Evolutionary conservation across 1,140 invertebrate species (phyloP).

Genomic region (Listronotus oregonensis): DNA sequence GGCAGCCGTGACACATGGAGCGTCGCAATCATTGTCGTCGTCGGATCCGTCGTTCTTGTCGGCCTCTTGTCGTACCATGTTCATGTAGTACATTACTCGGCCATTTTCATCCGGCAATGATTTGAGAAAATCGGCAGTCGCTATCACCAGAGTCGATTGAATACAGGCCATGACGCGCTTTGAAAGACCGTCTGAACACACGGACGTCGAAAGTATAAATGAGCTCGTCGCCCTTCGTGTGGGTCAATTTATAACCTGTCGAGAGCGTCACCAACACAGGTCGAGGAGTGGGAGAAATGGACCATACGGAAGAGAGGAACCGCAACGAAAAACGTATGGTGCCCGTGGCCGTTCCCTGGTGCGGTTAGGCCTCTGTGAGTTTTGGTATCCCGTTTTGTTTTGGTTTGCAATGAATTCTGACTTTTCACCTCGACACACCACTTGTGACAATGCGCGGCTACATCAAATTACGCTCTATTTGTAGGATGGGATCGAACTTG

Average conservation of each 20-base stretch:
- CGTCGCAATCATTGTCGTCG: slow-evolving; percentile 1
- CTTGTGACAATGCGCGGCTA: not conserved
- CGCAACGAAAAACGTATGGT: not conserved
- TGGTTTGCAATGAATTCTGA: slow-evolving; percentile 1
- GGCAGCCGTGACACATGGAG: slow-evolving; percentile 1
- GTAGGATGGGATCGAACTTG: slow-evolving; percentile 1
- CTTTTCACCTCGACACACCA: slow-evolving; percentile 1
- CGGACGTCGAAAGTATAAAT: slow-evolving; percentile 1
- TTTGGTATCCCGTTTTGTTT: slow-evolving; percentile 1
- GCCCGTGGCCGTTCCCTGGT: not conserved
- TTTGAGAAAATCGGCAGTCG: slow-evolving; percentile 1
- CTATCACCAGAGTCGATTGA: slow-evolving; percentile 1
- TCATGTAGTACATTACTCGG: slow-evolving; percentile 1
- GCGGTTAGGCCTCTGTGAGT: slow-evolving; percentile 1
- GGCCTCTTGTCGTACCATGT: slow-evolving; percentile 1
- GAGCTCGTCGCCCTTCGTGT: not conserved
- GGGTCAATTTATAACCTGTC: slow-evolving; percentile 1
- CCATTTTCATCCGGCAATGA: slow-evolving; percentile 1
- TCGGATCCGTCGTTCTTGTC: slow-evolving; percentile 1
- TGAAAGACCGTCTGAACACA: slow-evolving; percentile 1
- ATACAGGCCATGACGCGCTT: slow-evolving; percentile 1
- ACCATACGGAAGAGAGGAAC: not conserved
- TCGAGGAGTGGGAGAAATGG: slow-evolving; percentile 1
- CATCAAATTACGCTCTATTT: slow-evolving; percentile 1
- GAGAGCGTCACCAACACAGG: slow-evolving; percentile 1